Conservation (phyloP, 2,797 vertebrate genomes). For the Intellagama lesueurii region DNA sequence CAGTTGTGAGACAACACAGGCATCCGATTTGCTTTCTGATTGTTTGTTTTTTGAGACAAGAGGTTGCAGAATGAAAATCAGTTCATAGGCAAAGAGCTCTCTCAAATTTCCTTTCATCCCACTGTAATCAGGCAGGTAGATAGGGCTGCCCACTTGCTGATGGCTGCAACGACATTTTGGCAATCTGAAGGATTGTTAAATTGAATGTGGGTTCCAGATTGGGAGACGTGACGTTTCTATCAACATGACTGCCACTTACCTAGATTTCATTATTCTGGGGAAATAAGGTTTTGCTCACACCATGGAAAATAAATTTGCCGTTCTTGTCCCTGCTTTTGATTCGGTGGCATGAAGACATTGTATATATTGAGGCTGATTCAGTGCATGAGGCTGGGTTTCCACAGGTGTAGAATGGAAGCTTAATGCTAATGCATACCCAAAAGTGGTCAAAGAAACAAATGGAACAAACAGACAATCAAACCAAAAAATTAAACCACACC, state of each 20-base stretch:
- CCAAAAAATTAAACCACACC: slow-evolving; percentile 8
- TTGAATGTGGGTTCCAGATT: slow-evolving; percentile 44
- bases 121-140: slow-evolving; percentile 44
- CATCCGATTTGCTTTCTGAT: slow-evolving; percentile 66
- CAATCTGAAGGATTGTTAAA: slow-evolving; percentile 55
- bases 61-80: slow-evolving; percentile 45
- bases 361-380: slow-evolving; percentile 34
- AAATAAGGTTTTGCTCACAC: slow-evolving; percentile 65
- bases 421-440: not conserved
- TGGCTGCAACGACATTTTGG: slow-evolving; percentile 19
- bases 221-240: slow-evolving; percentile 50
- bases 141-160: slow-evolving; percentile 39
- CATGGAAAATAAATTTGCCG: slow-evolving; percentile 62
- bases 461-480: not conserved
- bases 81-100: slow-evolving; percentile 55
- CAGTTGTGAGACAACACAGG: slow-evolving; percentile 53
- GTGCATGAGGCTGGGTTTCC: not conserved
- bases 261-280: slow-evolving; percentile 55
- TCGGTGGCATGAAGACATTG: slow-evolving; percentile 34
- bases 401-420: slow-evolving; percentile 40
- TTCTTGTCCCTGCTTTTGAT: slow-evolving; percentile 67
- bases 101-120: slow-evolving; percentile 47
- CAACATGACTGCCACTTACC: slow-evolving; percentile 58
- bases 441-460: slow-evolving; percentile 1
- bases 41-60: slow-evolving; percentile 58